A percentile compares a stretch with the other conserved stretches of the same genome.
Evolutionary conservation across 2,113 vertebrate genomes (phyloP).

Genomic region (Cranoglanis bouderius): DNA sequence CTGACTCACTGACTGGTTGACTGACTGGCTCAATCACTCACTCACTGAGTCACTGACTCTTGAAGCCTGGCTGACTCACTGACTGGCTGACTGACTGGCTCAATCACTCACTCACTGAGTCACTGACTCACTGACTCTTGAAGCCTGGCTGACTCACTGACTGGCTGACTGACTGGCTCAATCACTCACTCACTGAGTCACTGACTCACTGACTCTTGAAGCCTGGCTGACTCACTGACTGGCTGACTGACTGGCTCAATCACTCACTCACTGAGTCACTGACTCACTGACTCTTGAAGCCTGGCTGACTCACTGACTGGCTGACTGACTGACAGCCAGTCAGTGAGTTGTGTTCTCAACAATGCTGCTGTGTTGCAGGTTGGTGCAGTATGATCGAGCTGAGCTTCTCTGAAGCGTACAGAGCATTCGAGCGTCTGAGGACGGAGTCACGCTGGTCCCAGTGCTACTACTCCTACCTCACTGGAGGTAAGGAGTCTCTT

Average conservation of each 20-base stretch:
- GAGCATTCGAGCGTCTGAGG: constrained; percentile 91
- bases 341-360: too few species aligned
- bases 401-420: constrained; percentile 90
- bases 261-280: neutral
- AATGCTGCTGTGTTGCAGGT: constrained; percentile 70
- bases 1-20: too few species aligned
- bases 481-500: constrained; percentile 78
- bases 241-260: neutral
- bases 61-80: too few species aligned
- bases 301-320: neutral
- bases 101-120: neutral
- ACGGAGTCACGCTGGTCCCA: constrained; percentile 98
- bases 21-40: too few species aligned
- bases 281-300: too few species aligned
- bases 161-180: neutral
- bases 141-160: too few species aligned
- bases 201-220: neutral
- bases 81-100: neutral
- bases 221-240: too few species aligned
- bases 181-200: rapidly evolving
- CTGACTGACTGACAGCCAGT: too few species aligned
- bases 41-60: too few species aligned
- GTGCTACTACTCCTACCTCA: constrained; percentile 97
- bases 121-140: neutral
- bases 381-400: constrained; percentile 99